Evolutionary conservation across 2,113 vertebrate genomes (phyloP), one percentile per base, ranked within the genome.

Genomic region (Albula glossodonta): DNA sequence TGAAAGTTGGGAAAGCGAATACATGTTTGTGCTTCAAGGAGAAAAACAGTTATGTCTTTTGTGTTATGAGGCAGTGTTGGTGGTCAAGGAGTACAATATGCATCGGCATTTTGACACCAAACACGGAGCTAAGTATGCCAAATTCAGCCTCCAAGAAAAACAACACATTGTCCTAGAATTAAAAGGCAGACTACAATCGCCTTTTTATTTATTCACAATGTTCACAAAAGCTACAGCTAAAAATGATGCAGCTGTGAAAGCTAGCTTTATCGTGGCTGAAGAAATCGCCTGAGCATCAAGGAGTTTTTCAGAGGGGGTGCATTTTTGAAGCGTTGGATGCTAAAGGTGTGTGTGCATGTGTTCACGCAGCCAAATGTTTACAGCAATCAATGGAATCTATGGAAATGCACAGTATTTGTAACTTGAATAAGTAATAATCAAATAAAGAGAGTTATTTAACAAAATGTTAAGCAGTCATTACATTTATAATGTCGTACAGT

Each of bases 221-320:
- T 90, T 87, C 52, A 81, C 31, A n/a, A 90, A 90, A 86, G 60
- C 48, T 19, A 88, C 86, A 86, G 53, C 86, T 53, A 88, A 92
- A 93, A 92, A 88, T 25, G 15, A 90, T 84, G 86, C 81, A 2
- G 83, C 84, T 49, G 85, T 91, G 83, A 92, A 90, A 91, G 89
- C 87, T 52, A 88, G 87, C 86, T 90, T 89, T 84, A 91, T 89
- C 84, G 89, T 90, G 81, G 87, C 89, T 91, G 90, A 93, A 89
- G n/a, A 92, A 89, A 89, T 89, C 51, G 56, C 81, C 4, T 50
- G 31, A 79, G 80, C 87, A 89, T 89, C 83, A 19, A 89, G 83
- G 85, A 89, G 81, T 53, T 89, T 89, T 90, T 90, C 87, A 78
- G 89, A 11, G 85, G 85, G 83, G 85, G 83, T 90, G 89, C 78